These are phyloP conservation scores for Chauna torquata DNA, from an alignment of 2,113 vertebrate species.

Conservation along the genomic window DNA sequence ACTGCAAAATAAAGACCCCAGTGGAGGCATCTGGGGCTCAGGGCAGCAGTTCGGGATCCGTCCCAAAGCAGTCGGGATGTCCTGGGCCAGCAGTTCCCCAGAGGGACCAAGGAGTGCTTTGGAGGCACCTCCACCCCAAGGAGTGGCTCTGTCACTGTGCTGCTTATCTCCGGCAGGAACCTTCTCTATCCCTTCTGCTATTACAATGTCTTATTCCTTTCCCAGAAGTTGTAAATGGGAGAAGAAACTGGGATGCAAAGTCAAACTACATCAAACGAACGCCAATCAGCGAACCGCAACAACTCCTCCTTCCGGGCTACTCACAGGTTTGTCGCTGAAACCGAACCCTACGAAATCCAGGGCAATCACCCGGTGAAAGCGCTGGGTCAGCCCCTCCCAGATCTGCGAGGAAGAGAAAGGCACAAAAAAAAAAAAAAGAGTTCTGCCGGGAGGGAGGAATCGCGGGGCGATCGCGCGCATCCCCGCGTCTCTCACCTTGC, in stretches of 20 bases:
- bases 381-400: constrained; percentile 91
- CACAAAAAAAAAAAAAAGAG: neutral
- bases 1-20: neutral
- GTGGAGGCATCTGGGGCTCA: neutral
- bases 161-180: neutral
- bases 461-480: rapidly evolving
- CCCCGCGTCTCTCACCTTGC: constrained; percentile 78
- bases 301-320: neutral
- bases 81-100: neutral
- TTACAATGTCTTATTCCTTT: neutral
- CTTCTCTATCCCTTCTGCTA: neutral
- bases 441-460: neutral
- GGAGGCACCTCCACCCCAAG: neutral
- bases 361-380: constrained; percentile 90
- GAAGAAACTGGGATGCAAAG: neutral
- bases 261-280: neutral
- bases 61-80: rapidly evolving
- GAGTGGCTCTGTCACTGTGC: no score
- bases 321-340: constrained; percentile 96
- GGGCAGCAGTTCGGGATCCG: rapidly evolving
- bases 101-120: neutral
- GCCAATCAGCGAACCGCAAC: neutral
- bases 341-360: constrained; percentile 95
- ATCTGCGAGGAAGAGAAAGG: constrained; percentile 75
- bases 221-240: neutral